Percentiles rank a stretch among this genome's conserved stretches.
phyloP scores from a whole-genome alignment of 2,888 invertebrate species.

The Platycheirus albimanus region DNA sequence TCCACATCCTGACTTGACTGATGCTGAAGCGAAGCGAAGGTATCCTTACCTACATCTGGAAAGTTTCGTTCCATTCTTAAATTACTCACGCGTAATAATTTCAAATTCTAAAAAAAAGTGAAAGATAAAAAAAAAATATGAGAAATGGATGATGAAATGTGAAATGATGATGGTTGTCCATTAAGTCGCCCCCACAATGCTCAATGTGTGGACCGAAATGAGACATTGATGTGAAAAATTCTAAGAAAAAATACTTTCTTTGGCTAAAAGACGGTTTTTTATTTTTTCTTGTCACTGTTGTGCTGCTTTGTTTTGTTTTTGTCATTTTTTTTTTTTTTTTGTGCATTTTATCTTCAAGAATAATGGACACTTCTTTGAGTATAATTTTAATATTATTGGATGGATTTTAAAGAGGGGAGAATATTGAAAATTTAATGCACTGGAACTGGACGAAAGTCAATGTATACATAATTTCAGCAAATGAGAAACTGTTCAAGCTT shows the following conservation, averaged over 20 bases:
- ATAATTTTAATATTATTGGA: neutral
- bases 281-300: neutral
- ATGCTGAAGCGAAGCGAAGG: neutral
- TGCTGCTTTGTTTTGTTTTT: neutral
- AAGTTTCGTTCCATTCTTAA: conserved; percentile 25
- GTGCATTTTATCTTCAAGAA: neutral
- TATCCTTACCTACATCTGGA: neutral
- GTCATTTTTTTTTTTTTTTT: no score
- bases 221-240: conserved; percentile 50
- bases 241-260: conserved; percentile 12
- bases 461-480: no score
- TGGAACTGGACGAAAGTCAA: neutral
- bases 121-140: conserved; percentile 7
- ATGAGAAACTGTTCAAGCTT: no score
- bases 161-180: conserved; percentile 65
- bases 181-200: conserved; percentile 45
- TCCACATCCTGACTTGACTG: no score
- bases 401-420: neutral
- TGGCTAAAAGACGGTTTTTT: neutral
- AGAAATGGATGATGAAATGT: conserved; percentile 44
- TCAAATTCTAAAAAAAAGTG: conserved; percentile 37
- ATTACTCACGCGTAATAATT: conserved; percentile 60
- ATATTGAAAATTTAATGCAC: neutral
- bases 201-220: conserved; percentile 39
- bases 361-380: neutral